Evolutionary conservation across 1,140 invertebrate species (phyloP).

Genomic region (Mercenaria mercenaria): DNA sequence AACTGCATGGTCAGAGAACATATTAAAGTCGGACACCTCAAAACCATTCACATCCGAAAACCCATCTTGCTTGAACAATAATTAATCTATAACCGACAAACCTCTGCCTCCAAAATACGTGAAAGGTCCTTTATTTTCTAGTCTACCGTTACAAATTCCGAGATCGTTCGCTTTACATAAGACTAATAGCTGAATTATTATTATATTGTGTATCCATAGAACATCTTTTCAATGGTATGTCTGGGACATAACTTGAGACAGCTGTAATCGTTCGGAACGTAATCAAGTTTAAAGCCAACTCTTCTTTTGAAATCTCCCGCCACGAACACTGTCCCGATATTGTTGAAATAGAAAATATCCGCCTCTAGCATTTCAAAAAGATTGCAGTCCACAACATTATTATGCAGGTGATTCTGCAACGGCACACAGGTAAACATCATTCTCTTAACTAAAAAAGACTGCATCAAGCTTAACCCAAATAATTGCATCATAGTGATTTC

Average conservation of each 20-base stretch:
- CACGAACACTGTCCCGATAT: no score
- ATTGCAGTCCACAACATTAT: neutral
- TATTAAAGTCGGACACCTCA: no score
- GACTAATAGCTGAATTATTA: neutral
- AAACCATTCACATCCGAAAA: no score
- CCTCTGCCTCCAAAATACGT: no score
- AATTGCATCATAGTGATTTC: constrained; percentile 30
- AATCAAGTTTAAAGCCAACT: constrained; percentile 12
- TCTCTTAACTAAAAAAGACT: neutral
- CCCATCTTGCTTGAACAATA: no score
- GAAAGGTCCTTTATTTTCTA: neutral
- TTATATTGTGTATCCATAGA: constrained; percentile 12
- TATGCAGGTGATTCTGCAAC: constrained; percentile 26
- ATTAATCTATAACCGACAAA: no score
- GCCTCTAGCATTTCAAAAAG: no score
- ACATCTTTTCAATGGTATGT: no score
- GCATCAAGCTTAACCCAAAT: constrained; percentile 24
- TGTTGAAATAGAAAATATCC: no score
- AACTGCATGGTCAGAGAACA: no score
- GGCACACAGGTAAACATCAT: constrained; percentile 5
- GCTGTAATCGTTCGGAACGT: constrained; percentile 1
- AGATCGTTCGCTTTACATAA: constrained; percentile 10
- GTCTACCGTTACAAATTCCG: no score
- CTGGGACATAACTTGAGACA: constrained; percentile 7
- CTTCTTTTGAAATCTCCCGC: no score